Conservation (phyloP, 1,140 invertebrate genomes). For the Physella acuta region DNA sequence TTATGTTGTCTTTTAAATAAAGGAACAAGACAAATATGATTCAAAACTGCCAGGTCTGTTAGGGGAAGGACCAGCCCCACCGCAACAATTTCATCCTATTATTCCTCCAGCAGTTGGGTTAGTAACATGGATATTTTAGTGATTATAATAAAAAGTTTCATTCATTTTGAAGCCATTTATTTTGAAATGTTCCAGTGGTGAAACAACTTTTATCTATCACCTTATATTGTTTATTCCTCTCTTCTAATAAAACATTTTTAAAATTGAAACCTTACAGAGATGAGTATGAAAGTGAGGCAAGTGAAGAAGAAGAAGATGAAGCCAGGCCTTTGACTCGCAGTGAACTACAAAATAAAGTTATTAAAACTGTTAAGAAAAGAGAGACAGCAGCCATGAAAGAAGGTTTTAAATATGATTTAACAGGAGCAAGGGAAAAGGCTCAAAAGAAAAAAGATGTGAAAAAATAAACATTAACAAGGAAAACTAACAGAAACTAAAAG, state of each 20-base stretch:
- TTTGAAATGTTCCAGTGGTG: not conserved
- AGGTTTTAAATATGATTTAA: conserved; percentile 54
- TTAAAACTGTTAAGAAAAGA: conserved; percentile 58
- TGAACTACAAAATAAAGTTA: conserved; percentile 55
- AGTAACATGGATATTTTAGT: conserved; percentile 25
- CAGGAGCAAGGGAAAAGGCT: conserved; percentile 50
- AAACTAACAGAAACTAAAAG: no score
- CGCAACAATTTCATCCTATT: conserved; percentile 42
- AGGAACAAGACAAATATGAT: conserved; percentile 51
- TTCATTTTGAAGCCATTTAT: conserved; percentile 1
- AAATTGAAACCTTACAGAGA: conserved; percentile 39
- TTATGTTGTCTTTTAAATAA: no score
- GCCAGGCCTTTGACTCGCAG: conserved; percentile 52
- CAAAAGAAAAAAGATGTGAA: conserved; percentile 55
- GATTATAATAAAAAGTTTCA: not conserved
- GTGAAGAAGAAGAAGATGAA: conserved; percentile 55
- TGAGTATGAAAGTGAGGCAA: conserved; percentile 58
- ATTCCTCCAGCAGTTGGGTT: conserved; percentile 56
- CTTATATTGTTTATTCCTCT: not conserved
- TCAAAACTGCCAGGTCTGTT: conserved; percentile 46
- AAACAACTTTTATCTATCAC: not conserved
- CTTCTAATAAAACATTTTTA: no score
- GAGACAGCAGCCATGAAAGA: conserved; percentile 54
- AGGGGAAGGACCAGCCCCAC: conserved; percentile 52
- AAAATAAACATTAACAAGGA: conserved; percentile 25